These are phyloP conservation scores for Nothocercus nigrocapillus DNA, from an alignment of 2,113 vertebrate genomes.

Conservation along the genomic window DNA sequence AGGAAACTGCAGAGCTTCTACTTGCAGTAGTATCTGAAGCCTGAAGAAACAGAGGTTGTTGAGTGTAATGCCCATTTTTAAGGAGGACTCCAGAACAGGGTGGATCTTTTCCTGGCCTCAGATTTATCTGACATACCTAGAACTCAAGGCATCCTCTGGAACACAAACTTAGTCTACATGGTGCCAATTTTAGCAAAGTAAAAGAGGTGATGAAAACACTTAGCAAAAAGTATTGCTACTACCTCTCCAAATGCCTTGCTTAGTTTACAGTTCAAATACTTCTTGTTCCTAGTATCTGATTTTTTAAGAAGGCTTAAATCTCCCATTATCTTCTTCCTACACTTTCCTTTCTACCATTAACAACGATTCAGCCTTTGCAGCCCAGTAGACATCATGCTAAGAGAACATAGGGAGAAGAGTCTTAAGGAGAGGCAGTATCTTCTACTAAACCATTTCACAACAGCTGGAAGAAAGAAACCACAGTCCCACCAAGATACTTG, in stretches of 20 bases:
- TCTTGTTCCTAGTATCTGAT: background rate
- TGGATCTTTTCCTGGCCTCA: background rate
- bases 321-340: background rate
- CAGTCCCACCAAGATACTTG: background rate
- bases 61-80: background rate
- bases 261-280: background rate
- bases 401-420: fast-evolving
- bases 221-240: background rate
- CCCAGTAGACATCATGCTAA: background rate
- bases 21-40: background rate
- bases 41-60: background rate
- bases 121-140: background rate
- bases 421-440: background rate
- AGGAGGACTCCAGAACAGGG: background rate
- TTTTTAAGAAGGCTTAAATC: background rate
- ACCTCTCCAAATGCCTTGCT: background rate
- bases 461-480: background rate
- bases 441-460: background rate
- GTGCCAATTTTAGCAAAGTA: background rate
- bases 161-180: background rate
- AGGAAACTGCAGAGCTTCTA: background rate
- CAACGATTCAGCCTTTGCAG: background rate
- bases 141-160: background rate
- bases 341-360: background rate
- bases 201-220: fast-evolving